Evolutionary conservation across 2,888 invertebrate species (phyloP).

Genomic region (Hyalella azteca): DNA sequence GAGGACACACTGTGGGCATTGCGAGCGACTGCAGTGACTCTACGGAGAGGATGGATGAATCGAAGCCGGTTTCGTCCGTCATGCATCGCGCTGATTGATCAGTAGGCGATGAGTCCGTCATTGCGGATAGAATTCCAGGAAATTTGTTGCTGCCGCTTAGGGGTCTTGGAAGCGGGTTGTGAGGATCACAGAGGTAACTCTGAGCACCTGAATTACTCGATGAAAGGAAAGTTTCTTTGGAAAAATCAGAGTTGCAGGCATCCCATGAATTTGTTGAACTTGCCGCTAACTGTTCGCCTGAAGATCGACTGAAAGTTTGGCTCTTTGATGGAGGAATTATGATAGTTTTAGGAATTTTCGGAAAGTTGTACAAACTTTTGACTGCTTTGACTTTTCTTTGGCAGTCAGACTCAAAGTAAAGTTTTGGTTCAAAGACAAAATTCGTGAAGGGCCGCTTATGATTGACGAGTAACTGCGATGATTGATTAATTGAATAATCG

Average conservation of each 20-base stretch:
- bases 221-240: too few relatives aligned
- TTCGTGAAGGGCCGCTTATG: not conserved
- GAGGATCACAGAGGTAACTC: not conserved
- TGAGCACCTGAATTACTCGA: too few relatives aligned
- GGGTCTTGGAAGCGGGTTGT: not conserved
- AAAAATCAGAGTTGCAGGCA: not conserved
- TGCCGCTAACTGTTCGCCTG: too few relatives aligned
- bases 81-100: conserved; percentile 12
- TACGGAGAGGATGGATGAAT: conserved; percentile 10
- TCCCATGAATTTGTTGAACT: not conserved
- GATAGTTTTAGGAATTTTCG: not conserved
- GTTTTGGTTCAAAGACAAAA: conserved; percentile 6
- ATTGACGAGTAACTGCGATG: not conserved
- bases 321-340: conserved; percentile 20
- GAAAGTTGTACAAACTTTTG: conserved; percentile 23
- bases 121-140: not conserved
- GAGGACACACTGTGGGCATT: not conserved
- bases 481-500: conserved; percentile 8
- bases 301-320: conserved; percentile 1
- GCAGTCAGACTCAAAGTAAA: conserved; percentile 9
- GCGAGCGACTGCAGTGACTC: conserved; percentile 3
- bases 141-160: not conserved
- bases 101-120: conserved; percentile 1
- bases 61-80: conserved; percentile 3
- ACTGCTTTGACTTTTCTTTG: conserved; percentile 18